Conservation (phyloP, 2,888 invertebrate genomes). For the Lasioglossum leucozonium region DNA sequence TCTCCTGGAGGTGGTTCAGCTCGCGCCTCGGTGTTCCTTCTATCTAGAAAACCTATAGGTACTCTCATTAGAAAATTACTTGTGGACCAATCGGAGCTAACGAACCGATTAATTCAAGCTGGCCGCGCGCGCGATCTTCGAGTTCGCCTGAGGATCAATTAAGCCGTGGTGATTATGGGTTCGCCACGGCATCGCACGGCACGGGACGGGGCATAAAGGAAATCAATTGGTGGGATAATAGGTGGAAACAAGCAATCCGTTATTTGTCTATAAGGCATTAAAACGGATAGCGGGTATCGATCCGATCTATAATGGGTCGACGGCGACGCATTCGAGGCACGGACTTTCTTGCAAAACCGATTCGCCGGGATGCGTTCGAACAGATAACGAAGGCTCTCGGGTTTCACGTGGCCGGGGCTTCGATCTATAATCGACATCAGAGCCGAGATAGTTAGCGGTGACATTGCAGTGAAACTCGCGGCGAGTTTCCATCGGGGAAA, state of each 20-base stretch:
- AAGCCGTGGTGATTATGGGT: background rate
- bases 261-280: slow-evolving; percentile 15
- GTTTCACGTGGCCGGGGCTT: slow-evolving; percentile 40
- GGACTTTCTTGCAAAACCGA: slow-evolving; percentile 21
- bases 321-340: slow-evolving; percentile 6
- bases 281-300: background rate
- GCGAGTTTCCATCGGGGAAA: slow-evolving; percentile 66
- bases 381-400: slow-evolving; percentile 13
- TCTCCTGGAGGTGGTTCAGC: background rate
- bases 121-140: background rate
- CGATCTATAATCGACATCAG: slow-evolving; percentile 46
- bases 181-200: background rate
- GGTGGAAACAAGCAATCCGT: background rate
- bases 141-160: background rate
- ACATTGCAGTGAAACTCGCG: slow-evolving; percentile 69
- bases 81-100: background rate
- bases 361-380: slow-evolving; percentile 5
- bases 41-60: background rate
- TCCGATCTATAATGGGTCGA: slow-evolving; percentile 11
- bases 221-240: slow-evolving; percentile 7
- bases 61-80: background rate
- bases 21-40: background rate
- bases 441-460: slow-evolving; percentile 55
- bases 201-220: background rate
- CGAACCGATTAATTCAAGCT: background rate